Evolutionary conservation across 2,113 vertebrate genomes (phyloP), one percentile per base, ranked within the genome.

Genomic region (Micronycteris hirsuta): DNA sequence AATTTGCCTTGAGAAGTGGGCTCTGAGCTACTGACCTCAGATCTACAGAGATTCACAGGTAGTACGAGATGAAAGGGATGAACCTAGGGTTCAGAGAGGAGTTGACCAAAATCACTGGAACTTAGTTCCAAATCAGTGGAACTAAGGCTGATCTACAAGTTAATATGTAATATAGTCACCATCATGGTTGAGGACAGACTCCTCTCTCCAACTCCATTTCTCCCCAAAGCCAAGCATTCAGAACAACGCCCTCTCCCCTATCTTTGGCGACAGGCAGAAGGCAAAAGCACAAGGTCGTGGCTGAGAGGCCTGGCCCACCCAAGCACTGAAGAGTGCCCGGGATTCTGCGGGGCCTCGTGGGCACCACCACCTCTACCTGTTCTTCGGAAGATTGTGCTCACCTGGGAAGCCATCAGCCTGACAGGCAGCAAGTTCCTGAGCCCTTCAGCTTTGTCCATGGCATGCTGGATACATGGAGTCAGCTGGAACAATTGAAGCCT

Each of bases 371-470:
- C 80, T 61, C 38, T 45, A 1, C 24, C 65, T 31, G 56, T 4
- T 49, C 58, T 83, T 36, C n/a, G 49, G 82, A 74, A 96, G 45
- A 45, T 47, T 2, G 86, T 97, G 52, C 47, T 83, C 22, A 61
- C 98, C 54, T 99, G 99, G 96, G 98, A 98, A 68, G 97, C 97
- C 68, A 82, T 99, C 85, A 98, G 91, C 36, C 95, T 65, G 22
- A 65, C 10, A 98, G 96, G 56, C 97, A 96, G 43, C 96, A 98
- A 0, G 93, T 98, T 45, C 98, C 99, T 0, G 94, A 98, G 71
- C 97, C 98, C 91, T 99, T 99, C 97, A 99, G 99, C 96, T 99
- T 99, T 94, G 98, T 99, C 52, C 98, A 97, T 14, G 98, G 99
- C 43, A 96, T 99, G 78, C 96, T 99, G 58, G 99, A 99, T 31